Percentiles rank a stretch among this genome's conserved stretches.
These are phyloP conservation scores for Danio jaintianensis DNA, from an alignment of 2,797 vertebrate genomes.

Conservation along the genomic window DNA sequence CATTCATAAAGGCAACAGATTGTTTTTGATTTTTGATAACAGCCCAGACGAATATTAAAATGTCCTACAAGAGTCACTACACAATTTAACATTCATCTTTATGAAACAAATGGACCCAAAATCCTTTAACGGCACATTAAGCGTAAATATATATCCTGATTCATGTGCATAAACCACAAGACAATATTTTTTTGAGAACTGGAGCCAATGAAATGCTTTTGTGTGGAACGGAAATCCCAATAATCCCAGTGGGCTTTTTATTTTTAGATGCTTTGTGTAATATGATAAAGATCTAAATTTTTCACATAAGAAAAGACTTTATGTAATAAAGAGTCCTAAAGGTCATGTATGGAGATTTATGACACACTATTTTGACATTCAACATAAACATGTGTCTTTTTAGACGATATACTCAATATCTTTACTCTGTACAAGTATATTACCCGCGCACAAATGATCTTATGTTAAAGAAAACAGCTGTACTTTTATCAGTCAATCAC, in stretches of 20 bases:
- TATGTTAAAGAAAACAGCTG: not conserved
- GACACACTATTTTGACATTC: conserved; percentile 7
- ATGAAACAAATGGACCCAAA: conserved; percentile 6
- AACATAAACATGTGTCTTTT: conserved; percentile 2
- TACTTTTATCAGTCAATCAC: conserved; percentile 9
- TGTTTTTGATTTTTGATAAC: not conserved
- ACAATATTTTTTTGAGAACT: not conserved
- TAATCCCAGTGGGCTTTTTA: conserved; percentile 18
- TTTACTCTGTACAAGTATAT: conserved; percentile 14
- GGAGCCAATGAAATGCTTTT: not conserved
- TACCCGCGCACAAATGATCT: not conserved
- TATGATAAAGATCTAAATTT: not conserved
- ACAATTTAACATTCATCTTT: not conserved
- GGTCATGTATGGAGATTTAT: not conserved
- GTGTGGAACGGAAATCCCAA: not conserved
- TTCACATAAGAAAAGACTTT: not conserved
- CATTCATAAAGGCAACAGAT: not conserved
- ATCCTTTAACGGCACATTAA: not conserved
- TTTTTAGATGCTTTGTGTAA: conserved; percentile 18
- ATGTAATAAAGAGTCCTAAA: not conserved
- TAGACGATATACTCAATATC: not conserved
- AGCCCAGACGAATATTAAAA: not conserved
- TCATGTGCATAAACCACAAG: conserved; percentile 2
- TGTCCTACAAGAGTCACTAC: not conserved
- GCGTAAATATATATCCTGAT: not conserved